phyloP scores from a whole-genome alignment of 2,797 vertebrate species.

The Borostomias antarcticus region DNA sequence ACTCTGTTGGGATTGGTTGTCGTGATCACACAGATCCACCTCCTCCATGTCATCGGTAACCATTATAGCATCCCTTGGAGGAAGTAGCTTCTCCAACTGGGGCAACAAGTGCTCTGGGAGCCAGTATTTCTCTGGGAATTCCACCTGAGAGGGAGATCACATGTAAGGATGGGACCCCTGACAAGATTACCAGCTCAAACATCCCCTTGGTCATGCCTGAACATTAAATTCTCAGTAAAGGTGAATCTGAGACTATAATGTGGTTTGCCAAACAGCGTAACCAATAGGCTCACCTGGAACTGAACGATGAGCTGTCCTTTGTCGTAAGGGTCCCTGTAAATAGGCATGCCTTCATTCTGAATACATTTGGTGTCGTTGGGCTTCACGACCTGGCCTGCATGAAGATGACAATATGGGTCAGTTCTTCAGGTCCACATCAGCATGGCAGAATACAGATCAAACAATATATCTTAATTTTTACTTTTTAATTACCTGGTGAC shows the following conservation, averaged over 20 bases:
- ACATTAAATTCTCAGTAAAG: neutral
- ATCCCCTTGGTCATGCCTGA: neutral
- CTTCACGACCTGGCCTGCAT: conserved; percentile 89
- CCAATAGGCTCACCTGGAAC: conserved; percentile 81
- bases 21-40: conserved; percentile 87
- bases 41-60: conserved; percentile 93
- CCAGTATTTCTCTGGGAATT: conserved; percentile 91
- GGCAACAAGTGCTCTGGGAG: conserved; percentile 84
- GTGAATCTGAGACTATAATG: neutral
- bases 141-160: conserved; percentile 73
- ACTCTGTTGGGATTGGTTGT: conserved; percentile 72
- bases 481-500: conserved; percentile 76
- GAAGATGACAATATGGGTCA: neutral
- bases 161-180: neutral
- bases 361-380: conserved; percentile 83
- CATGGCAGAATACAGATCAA: neutral
- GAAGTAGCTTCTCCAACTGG: conserved; percentile 88
- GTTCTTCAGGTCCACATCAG: neutral
- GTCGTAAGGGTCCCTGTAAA: conserved; percentile 86
- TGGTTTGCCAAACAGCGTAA: no score
- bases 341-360: conserved; percentile 90
- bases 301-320: conserved; percentile 87
- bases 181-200: neutral
- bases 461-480: neutral
- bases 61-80: conserved; percentile 83